A percentile compares a stretch with the other conserved stretches of the same genome.
Conservation (phyloP, 1,140 invertebrate genomes). For the Brachionus koreanus region DNA sequence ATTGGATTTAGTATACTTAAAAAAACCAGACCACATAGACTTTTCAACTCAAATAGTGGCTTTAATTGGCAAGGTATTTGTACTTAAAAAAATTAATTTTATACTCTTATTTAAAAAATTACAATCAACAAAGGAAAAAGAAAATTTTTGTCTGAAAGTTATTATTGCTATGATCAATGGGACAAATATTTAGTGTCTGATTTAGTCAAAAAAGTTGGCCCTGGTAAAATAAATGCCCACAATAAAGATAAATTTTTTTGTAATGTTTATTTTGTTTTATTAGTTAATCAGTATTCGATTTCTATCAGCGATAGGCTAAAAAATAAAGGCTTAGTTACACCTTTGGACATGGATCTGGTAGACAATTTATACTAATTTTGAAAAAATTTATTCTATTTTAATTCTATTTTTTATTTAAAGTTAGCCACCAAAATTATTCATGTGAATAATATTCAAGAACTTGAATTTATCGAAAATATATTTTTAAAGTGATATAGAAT, state of each 20-base stretch:
- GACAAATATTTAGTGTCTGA: conserved; percentile 42
- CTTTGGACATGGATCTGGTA: conserved; percentile 42
- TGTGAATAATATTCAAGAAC: conserved; percentile 42
- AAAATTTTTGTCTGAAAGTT: conserved; percentile 27
- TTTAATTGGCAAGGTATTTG: not conserved
- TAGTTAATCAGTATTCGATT: conserved; percentile 3
- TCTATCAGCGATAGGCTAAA: not conserved
- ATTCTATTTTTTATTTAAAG: not conserved
- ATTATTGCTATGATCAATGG: conserved; percentile 32
- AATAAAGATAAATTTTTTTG: no score
- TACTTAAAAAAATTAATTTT: not conserved
- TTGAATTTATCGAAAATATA: conserved; percentile 39
- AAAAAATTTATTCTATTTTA: not conserved
- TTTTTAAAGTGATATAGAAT: not conserved
- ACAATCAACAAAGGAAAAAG: not conserved
- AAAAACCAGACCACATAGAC: not conserved
- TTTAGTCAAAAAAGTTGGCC: conserved; percentile 24
- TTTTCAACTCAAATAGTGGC: not conserved
- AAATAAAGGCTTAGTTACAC: conserved; percentile 16
- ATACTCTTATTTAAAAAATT: not conserved
- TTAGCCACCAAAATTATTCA: conserved; percentile 31
- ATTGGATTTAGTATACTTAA: not conserved
- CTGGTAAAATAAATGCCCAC: not conserved
- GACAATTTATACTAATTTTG: not conserved
- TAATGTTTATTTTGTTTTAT: not conserved